Evolutionary conservation across 2,888 invertebrate species (phyloP).

Genomic region (Troglohyphantes excavatus): DNA sequence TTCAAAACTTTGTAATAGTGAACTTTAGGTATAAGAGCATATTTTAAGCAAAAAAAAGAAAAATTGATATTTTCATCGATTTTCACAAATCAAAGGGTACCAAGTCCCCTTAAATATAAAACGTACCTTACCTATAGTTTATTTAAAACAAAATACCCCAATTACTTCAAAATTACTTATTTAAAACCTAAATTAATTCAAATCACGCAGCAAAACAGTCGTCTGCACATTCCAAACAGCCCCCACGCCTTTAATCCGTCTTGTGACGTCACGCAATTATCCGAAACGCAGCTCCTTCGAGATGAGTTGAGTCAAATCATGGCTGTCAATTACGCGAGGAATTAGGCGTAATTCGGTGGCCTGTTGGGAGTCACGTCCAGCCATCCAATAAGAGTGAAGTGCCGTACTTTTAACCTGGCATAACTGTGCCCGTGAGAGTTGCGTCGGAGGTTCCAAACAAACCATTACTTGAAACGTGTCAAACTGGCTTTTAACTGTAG

Average conservation of each 20-base stretch:
- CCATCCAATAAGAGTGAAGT: neutral
- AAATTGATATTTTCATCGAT: too few relatives aligned
- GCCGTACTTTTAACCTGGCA: conserved; percentile 21
- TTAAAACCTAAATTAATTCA: too few relatives aligned
- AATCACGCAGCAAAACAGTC: too few relatives aligned
- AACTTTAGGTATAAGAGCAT: too few relatives aligned
- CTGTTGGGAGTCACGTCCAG: neutral
- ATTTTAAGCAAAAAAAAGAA: too few relatives aligned
- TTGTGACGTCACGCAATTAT: neutral
- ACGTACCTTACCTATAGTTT: too few relatives aligned
- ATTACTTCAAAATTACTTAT: neutral
- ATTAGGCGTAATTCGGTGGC: conserved; percentile 10
- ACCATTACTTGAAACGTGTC: conserved; percentile 40
- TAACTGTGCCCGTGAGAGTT: conserved; percentile 36
- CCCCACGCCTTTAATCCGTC: neutral
- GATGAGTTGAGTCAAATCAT: neutral
- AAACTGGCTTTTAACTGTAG: conserved; percentile 4
- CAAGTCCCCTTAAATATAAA: too few relatives aligned
- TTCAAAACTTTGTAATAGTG: too few relatives aligned
- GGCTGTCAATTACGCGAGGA: conserved; percentile 9
- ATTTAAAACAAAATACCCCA: neutral
- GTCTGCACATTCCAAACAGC: neutral
- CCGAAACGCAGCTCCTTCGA: neutral
- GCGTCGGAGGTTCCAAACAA: conserved; percentile 18
- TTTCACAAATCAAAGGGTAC: too few relatives aligned